phyloP scores from a whole-genome alignment of 2,113 vertebrate genomes.

The Bostrychus sinensis region DNA sequence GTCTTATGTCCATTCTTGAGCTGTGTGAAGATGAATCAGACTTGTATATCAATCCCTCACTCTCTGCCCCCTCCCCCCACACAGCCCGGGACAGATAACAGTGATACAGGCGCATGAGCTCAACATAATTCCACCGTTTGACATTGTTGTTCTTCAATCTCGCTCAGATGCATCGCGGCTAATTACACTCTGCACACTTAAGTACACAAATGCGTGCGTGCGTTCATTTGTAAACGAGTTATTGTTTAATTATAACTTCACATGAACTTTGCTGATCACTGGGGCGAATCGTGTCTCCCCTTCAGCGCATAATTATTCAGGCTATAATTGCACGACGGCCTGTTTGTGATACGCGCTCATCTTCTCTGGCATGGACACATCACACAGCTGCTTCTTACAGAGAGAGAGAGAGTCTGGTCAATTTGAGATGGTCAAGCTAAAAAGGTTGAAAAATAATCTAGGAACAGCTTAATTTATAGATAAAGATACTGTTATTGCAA shows the following conservation, averaged over 20 bases:
- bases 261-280: constrained; percentile 77
- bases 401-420: neutral
- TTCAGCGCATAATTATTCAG: constrained; percentile 75
- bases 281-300: constrained; percentile 74
- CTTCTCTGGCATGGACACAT: constrained; percentile 45
- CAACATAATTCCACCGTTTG: constrained; percentile 68
- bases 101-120: constrained; percentile 52
- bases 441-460: neutral
- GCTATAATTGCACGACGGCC: constrained; percentile 72
- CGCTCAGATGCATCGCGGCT: constrained; percentile 73
- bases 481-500: too few species aligned
- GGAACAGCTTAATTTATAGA: too few species aligned
- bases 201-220: constrained; percentile 73
- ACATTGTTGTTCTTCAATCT: constrained; percentile 77
- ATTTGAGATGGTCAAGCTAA: neutral
- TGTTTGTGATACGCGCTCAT: constrained; percentile 64
- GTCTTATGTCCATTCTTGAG: constrained; percentile 46
- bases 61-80: neutral
- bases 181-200: constrained; percentile 78
- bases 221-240: constrained; percentile 81
- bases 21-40: constrained; percentile 37
- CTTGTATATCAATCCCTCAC: constrained; percentile 42
- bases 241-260: constrained; percentile 82
- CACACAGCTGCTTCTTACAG: neutral
- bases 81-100: constrained; percentile 39